Evolutionary conservation across 2,888 invertebrate genomes (phyloP).

Genomic region (Invenusta paracnida): DNA sequence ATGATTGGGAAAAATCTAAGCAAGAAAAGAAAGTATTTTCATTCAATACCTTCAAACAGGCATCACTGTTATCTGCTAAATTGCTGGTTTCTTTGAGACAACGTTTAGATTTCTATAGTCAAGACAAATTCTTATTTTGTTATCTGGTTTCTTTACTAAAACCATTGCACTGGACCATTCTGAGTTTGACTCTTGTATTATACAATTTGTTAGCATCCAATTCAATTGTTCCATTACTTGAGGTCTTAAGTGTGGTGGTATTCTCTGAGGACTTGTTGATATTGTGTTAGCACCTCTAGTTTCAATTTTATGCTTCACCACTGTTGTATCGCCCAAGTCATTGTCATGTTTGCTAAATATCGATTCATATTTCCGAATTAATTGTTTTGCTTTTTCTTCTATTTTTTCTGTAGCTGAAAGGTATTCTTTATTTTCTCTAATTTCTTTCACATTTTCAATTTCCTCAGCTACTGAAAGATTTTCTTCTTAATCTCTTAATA

Average conservation of each 20-base stretch:
- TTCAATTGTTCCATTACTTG: not conserved
- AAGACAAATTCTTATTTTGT: not conserved
- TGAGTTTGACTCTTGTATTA: not conserved
- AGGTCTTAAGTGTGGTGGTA: not conserved
- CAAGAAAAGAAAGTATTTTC: not conserved
- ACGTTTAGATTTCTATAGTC: not conserved
- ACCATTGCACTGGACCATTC: not conserved
- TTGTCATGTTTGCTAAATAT: not conserved
- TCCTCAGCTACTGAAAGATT: not conserved
- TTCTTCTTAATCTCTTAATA: too few relatives aligned
- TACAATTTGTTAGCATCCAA: not conserved
- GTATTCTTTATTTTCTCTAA: not conserved
- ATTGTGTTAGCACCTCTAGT: not conserved
- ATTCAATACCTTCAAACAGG: not conserved
- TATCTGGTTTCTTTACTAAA: not conserved
- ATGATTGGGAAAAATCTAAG: not conserved
- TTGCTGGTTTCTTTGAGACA: not conserved
- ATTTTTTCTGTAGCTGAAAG: not conserved
- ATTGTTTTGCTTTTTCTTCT: not conserved
- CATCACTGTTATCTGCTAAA: not conserved
- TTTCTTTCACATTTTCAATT: not conserved
- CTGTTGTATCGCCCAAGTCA: not conserved
- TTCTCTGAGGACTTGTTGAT: not conserved
- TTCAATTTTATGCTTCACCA: not conserved
- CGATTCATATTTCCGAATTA: not conserved